Base-by-base conservation (phyloP, 2,888 invertebrate species). In the Papilio gigon region DNA sequence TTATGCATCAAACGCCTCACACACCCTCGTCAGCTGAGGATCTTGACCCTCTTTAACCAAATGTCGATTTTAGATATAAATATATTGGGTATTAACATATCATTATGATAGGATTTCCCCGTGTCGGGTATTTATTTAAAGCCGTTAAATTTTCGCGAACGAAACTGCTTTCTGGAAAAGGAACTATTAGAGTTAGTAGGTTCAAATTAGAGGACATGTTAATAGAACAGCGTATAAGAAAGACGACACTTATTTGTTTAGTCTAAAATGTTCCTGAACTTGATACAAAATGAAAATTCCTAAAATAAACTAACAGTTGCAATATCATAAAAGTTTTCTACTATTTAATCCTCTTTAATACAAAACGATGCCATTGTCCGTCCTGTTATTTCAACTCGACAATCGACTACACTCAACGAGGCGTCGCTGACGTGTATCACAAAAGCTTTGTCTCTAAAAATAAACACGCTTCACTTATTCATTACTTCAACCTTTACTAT, bases 31-130 rank as follows among this genome's bases (percentile, higher is more conserved):
- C 69, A 69, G 42, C 14, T 44, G 60, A 37, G 40, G 50, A 68
- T 69, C 61, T 65, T 65, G 60, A 69, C 69, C 69, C 69, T 69
- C 69, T 69, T 69, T 69, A 69, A 37, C 20, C 20, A 65, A 61
- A 69, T 60, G 69, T 69, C 69, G 69, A 69, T 69, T 59, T 65
- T 37, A 37, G 33, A 69, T 61, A 69, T 69, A 69, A 69, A 69
- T 61, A 69, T 68, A 69, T 65, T 53, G 40, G 14, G 50, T 53
- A 68, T 65, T 69, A 65, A 53, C 65, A 65, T 69, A 60, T 42
- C 65, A 30, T 60, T 60, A 60, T 60, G 50, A 69, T 61, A 22
- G 27, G 22, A 35, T 44, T 58, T 33, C 35, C 17, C 17, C 11
- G 20, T 14, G 5, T 12, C 12, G n/a, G 47, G 22, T 47, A 22